Evolutionary conservation across 2,797 vertebrate genomes (phyloP), one percentile per base, ranked within the genome.

Genomic region (Alosa sapidissima): DNA sequence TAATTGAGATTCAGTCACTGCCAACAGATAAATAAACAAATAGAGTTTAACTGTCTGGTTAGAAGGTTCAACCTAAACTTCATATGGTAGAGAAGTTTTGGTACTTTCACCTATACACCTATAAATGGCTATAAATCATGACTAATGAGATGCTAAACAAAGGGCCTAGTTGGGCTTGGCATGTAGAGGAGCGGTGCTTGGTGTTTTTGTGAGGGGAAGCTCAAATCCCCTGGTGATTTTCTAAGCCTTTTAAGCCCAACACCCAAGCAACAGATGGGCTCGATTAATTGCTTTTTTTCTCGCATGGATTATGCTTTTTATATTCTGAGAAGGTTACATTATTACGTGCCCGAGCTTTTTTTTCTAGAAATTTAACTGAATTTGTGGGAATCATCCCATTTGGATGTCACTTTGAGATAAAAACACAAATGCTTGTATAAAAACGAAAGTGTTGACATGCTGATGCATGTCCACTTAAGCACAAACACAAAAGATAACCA

Each of bases 231-330:
- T 28, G 24, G n/a, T 24, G 82, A 82, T 85, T 62, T 33, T 58
- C 58, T 81, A 72, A 83, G 49, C 84, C 86, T 85, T 47, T 85
- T 85, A 85, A 85, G 85, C 85, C 82, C 58, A 45, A 28, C 14
- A 1, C 72, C 55, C 60, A 45, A 52, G 81, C 75, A 87, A 72
- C 86, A 87, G 84, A 85, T 85, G 86, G 75, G 49, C 33, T 21
- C 36, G 36, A 78, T 83, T 81, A 83, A 83, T 85, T 84, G 82
- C 11, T 65, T 21, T 81, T 68, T 81, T 10, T 47, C 36, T 48
- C 55, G n/a, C 21, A 11, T 1, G 62, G 24, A 81, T 83, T 78
- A 65, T 81, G 19, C 36, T 47, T 87, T 62, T 85, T 85, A 36
- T 24, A 47, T 83, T 83, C 75, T 81, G 7, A 28, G 84, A 85